These are phyloP conservation scores for Apeltes quadracus DNA, from an alignment of 2,113 vertebrate species.

Conservation along the genomic window DNA sequence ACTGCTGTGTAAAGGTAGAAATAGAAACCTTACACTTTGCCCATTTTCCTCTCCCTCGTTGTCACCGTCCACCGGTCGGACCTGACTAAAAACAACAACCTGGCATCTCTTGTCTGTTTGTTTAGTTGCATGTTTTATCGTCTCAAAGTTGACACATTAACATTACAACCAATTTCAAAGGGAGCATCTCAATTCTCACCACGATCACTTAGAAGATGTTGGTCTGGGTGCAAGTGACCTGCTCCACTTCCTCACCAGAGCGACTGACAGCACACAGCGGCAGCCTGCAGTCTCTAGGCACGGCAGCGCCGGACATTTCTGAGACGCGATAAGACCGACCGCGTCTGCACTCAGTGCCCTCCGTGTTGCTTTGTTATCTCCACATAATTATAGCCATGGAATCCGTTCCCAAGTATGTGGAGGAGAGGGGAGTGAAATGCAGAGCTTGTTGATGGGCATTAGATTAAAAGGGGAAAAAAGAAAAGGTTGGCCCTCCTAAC, in stretches of 20 bases:
- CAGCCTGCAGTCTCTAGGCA: slow-evolving; percentile 41
- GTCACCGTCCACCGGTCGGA: not conserved
- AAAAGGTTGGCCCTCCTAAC: not conserved
- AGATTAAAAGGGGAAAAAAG: not conserved
- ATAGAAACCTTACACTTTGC: not conserved
- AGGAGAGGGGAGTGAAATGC: slow-evolving; percentile 6
- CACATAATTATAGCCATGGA: slow-evolving; percentile 52
- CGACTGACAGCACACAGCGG: slow-evolving; percentile 45
- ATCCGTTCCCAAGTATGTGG: slow-evolving; percentile 41
- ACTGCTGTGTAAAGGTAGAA: slow-evolving; percentile 4
- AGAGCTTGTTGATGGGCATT: not conserved
- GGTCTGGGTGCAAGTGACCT: slow-evolving; percentile 20
- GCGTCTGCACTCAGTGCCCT: slow-evolving; percentile 50
- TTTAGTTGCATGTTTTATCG: slow-evolving; percentile 55
- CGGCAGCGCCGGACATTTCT: slow-evolving; percentile 27
- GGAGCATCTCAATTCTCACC: slow-evolving; percentile 60
- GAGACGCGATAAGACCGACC: slow-evolving; percentile 58
- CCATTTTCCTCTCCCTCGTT: not conserved
- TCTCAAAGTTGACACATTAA: slow-evolving; percentile 48
- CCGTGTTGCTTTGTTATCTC: slow-evolving; percentile 54
- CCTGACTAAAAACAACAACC: slow-evolving; percentile 39
- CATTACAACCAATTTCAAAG: slow-evolving; percentile 68
- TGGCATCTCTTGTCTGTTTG: slow-evolving; percentile 2
- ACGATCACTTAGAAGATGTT: slow-evolving; percentile 25
- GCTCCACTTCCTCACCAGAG: slow-evolving; percentile 26